Percentiles rank a stretch among this genome's conserved stretches.
Evolutionary conservation across 30 jellyfish, hydroid and myxozoan genomes (phyloP).

Genomic region (Hydractinia echinata): DNA sequence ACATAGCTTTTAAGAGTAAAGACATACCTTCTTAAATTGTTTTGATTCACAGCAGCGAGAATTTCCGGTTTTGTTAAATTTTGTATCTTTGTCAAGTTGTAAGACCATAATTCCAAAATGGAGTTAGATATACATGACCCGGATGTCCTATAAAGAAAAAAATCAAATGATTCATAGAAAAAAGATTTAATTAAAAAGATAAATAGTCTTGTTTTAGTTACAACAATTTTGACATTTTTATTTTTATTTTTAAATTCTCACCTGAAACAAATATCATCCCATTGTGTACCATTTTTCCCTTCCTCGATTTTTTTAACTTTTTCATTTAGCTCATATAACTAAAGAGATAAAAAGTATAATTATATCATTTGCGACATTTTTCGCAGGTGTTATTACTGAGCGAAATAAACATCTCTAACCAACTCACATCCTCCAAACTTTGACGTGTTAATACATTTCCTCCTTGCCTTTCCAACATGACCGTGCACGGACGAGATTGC

Average conservation of each 20-base stretch:
- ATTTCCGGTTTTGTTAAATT: background rate
- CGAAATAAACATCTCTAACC: background rate
- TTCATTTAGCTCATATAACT: slow-evolving; percentile 46
- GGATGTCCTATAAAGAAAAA: background rate
- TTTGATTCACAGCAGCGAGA: background rate
- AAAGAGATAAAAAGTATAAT: background rate
- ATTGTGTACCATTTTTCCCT: slow-evolving; percentile 46
- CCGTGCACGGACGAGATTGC: slow-evolving; percentile 36
- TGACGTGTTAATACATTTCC: slow-evolving; percentile 49
- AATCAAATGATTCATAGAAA: background rate
- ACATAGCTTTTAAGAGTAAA: background rate
- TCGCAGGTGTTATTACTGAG: background rate
- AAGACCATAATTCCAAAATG: background rate
- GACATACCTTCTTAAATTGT: background rate
- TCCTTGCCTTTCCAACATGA: slow-evolving; percentile 43
- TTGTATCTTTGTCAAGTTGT: background rate
- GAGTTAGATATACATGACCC: background rate
- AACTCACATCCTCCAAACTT: slow-evolving; percentile 47
- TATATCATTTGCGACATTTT: background rate
- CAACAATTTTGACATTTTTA: background rate
- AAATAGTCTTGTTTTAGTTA: background rate
- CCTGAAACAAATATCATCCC: slow-evolving; percentile 74
- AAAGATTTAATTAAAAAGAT: background rate
- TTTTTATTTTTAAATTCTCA: background rate
- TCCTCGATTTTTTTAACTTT: slow-evolving; percentile 22